phyloP scores from a whole-genome alignment of 2,888 invertebrate genomes.

The Sabatieria punctata region DNA sequence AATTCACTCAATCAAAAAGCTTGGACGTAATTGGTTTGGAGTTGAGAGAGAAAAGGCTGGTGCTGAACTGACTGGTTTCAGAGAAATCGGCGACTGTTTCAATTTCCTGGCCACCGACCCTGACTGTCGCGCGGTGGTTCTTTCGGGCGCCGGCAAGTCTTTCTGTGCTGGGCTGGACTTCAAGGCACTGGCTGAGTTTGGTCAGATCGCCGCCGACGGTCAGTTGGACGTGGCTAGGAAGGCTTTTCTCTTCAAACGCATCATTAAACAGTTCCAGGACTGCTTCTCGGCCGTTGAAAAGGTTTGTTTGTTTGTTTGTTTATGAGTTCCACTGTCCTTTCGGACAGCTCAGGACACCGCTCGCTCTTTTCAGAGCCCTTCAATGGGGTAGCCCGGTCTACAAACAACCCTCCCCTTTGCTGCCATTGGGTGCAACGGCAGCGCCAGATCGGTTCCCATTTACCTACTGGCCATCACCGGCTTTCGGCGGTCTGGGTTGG shows the following conservation, averaged over 20 bases:
- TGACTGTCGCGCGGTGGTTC: constrained; percentile 65
- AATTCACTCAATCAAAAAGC: constrained; percentile 64
- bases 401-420: no score
- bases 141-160: constrained; percentile 66
- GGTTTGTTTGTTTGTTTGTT: no score
- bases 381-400: no score
- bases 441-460: no score
- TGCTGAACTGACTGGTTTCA: constrained; percentile 15
- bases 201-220: constrained; percentile 45
- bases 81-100: constrained; percentile 66
- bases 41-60: not conserved
- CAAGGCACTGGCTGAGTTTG: constrained; percentile 44
- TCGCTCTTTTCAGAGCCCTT: no score
- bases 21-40: constrained; percentile 53
- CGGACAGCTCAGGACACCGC: no score
- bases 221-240: constrained; percentile 55
- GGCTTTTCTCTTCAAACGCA: constrained; percentile 46
- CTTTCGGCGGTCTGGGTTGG: no score
- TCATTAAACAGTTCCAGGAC: constrained; percentile 54
- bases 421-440: no score
- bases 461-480: no score
- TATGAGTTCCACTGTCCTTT: no score
- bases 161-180: constrained; percentile 73
- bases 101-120: constrained; percentile 50
- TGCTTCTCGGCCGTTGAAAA: constrained; percentile 61